Base-by-base conservation (phyloP, 2,888 invertebrate species). In the Drosophila mayaguana region DNA sequence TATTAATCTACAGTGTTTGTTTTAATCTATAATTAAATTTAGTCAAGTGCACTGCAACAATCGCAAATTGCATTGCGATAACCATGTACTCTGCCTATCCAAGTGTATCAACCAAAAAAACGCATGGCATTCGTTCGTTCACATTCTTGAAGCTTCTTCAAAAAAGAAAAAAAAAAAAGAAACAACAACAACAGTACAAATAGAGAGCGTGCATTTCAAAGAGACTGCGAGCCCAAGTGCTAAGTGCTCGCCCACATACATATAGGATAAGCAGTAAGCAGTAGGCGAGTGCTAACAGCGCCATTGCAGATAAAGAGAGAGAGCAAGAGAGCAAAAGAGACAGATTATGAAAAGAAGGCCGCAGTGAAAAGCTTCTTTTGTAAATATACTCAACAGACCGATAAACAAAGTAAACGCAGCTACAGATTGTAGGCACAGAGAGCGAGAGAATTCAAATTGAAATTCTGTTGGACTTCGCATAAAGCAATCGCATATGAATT, bases 391-490 rank as follows among this genome's bases (percentile, higher is more conserved):
- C 46, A 42, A 67, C 64, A 61, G 53, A 34, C 68, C 75, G 88
- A 85, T 85, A 88, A 83, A 78, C 79, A 79, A 83, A 83, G 72
- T 66, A 77, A 88, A 83, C 75, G 65, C 53, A 71, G 65, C 53
- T 64, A 42, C 54, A 72, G 65, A 69, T 60, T 67, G 60, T 63
- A 25, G 34, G 36, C 16, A 36, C 18, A n/a, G 54, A 25, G 40
- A 54, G 25, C n/a, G 38, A 40, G 54, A 43, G 50, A 42, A 51
- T 38, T 55, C 16, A 4, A 48, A 61, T 46, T 43, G 4, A 16
- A 55, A 53, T 61, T 62, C 25, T 48, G 59, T 56, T 53, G 50
- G 55, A 40, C 40, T 65, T 36, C 43, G 72, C 62, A 65, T 66
- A 61, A 63, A 63, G 73, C 68, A 81, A 80, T 75, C 43, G 62